Evolutionary conservation across 2,888 invertebrate genomes (phyloP).

Genomic region (Agrenia bidenticulata): DNA sequence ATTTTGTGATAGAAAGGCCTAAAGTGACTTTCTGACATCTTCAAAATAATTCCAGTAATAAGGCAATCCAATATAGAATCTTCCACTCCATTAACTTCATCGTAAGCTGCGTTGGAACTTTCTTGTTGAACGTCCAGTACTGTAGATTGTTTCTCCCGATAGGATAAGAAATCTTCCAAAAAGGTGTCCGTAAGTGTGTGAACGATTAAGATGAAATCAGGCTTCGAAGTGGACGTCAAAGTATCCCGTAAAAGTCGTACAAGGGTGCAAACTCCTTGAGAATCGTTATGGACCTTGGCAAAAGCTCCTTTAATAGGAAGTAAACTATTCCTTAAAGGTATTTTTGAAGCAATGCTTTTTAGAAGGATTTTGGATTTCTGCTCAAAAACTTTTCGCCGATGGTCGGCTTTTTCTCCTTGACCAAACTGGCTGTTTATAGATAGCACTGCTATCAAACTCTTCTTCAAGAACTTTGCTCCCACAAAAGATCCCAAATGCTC

Average conservation of each 20-base stretch:
- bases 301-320: conserved; percentile 45
- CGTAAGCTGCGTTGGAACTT: conserved; percentile 23
- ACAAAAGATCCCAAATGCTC: conserved; percentile 50
- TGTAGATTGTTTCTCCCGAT: conserved; percentile 37
- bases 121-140: conserved; percentile 14
- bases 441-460: conserved; percentile 38
- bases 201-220: conserved; percentile 68
- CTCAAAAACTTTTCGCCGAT: conserved; percentile 47
- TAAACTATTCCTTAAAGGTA: conserved; percentile 48
- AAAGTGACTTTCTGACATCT: conserved; percentile 85
- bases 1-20: conserved; percentile 83
- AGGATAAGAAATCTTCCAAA: conserved; percentile 60
- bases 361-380: conserved; percentile 42
- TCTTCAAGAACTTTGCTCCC: conserved; percentile 48
- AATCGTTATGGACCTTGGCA: conserved; percentile 24
- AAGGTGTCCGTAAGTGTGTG: conserved; percentile 74
- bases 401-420: conserved; percentile 35
- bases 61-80: conserved; percentile 73
- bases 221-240: conserved; percentile 65
- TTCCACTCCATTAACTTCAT: conserved; percentile 67
- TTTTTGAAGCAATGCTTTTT: conserved; percentile 46
- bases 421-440: conserved; percentile 41
- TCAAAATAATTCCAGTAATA: conserved; percentile 72
- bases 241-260: conserved; percentile 76
- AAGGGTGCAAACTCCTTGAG: conserved; percentile 65